Conservation (phyloP, 2,113 vertebrate genomes). For the Bubalus kerabau region DNA sequence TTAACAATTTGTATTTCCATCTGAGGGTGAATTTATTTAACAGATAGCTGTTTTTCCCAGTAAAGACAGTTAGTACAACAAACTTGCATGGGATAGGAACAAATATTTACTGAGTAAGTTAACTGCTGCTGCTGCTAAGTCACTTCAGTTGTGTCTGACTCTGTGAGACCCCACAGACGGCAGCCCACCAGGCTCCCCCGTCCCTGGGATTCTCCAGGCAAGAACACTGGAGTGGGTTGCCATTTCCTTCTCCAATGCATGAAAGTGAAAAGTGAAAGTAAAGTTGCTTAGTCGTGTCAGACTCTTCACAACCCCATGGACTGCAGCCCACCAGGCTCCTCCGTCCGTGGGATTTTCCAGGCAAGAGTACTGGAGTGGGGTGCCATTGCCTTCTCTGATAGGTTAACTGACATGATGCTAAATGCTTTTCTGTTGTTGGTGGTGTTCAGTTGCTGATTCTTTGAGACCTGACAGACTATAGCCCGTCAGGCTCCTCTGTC, state of each 20-base stretch:
- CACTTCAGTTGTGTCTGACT: too few relatives aligned
- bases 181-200: too few relatives aligned
- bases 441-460: not conserved
- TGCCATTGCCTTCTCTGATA: not conserved
- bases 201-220: too few relatives aligned
- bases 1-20: not conserved
- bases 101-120: not conserved
- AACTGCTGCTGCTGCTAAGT: not conserved
- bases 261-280: too few relatives aligned
- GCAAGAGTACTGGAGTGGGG: too few relatives aligned
- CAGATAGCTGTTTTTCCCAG: not conserved
- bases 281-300: too few relatives aligned
- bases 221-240: too few relatives aligned
- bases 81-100: not conserved
- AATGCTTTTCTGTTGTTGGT: not conserved
- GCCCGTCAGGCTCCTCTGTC: not conserved
- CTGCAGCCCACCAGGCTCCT: too few relatives aligned
- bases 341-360: too few relatives aligned
- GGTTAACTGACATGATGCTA: not conserved
- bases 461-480: not conserved
- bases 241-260: too few relatives aligned
- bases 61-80: not conserved
- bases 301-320: accelerated
- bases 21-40: not conserved
- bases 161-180: too few relatives aligned